Evolutionary conservation across 2,797 vertebrate species (phyloP).

Genomic region (Rhincodon typus): DNA sequence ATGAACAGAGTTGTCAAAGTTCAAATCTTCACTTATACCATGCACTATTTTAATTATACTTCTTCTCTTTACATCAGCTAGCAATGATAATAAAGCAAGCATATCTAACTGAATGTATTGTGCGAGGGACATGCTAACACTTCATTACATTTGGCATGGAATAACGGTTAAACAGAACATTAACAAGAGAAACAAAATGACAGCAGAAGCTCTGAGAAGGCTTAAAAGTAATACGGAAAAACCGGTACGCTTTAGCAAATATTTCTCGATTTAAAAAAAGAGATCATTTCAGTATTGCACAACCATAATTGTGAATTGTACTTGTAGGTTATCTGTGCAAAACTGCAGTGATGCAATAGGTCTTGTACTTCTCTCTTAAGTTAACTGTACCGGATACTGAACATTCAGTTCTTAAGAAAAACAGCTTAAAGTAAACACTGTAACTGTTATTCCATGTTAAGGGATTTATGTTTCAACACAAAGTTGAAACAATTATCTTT

Average conservation of each 20-base stretch:
- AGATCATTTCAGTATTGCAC: neutral
- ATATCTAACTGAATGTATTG: neutral
- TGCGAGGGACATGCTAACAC: neutral
- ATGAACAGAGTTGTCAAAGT: neutral
- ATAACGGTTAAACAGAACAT: neutral
- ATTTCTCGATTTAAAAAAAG: neutral
- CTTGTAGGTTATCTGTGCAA: neutral
- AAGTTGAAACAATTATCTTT: slow-evolving; percentile 5
- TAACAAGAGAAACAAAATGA: neutral
- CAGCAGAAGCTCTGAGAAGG: neutral
- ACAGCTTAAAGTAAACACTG: slow-evolving; percentile 21
- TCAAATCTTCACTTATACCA: neutral
- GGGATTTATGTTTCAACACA: slow-evolving; percentile 13
- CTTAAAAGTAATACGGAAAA: neutral
- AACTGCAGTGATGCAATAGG: neutral
- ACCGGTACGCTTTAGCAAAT: neutral
- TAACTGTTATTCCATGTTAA: slow-evolving; percentile 18
- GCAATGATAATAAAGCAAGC: neutral
- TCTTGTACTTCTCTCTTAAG: neutral
- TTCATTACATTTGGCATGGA: neutral
- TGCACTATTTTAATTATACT: neutral
- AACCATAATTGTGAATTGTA: neutral
- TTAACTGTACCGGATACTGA: neutral
- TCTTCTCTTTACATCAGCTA: neutral
- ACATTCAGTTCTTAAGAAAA: slow-evolving; percentile 35